These are phyloP conservation scores for Paramisgurnus dabryanus DNA, from an alignment of 2,113 vertebrate genomes.

Conservation along the genomic window DNA sequence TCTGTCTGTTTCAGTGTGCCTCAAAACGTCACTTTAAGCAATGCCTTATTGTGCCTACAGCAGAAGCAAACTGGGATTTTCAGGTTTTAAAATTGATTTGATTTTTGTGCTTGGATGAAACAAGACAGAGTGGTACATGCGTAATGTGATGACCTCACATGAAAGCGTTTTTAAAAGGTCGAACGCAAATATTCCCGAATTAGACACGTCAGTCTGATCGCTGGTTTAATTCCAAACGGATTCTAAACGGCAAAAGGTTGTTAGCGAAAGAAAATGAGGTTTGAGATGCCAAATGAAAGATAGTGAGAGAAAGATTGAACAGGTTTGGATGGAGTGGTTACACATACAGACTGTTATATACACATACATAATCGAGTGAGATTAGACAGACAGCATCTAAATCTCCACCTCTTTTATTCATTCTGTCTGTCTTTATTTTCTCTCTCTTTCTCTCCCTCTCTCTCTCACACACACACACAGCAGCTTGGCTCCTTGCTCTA, in stretches of 20 bases:
- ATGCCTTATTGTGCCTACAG: background rate
- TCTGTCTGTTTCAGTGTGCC: slow-evolving; percentile 20
- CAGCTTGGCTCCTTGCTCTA: slow-evolving; percentile 50
- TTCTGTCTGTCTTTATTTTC: slow-evolving; percentile 49
- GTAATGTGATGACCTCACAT: background rate
- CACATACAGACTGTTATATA: slow-evolving; percentile 43
- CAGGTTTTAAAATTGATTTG: background rate
- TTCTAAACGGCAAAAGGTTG: background rate
- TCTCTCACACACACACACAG: slow-evolving; percentile 62
- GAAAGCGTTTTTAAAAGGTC: too few species aligned
- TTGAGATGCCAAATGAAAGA: slow-evolving; percentile 5
- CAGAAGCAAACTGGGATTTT: slow-evolving; percentile 3
- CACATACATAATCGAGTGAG: slow-evolving; percentile 58
- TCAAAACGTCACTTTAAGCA: slow-evolving; percentile 6
- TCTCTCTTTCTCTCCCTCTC: slow-evolving; percentile 33
- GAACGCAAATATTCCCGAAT: too few species aligned
- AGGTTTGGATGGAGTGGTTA: slow-evolving; percentile 55
- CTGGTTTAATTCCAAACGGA: background rate
- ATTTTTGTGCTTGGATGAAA: background rate
- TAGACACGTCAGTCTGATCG: background rate
- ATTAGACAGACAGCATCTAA: slow-evolving; percentile 55
- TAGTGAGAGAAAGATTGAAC: slow-evolving; percentile 1
- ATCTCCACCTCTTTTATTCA: slow-evolving; percentile 49
- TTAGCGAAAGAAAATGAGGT: background rate
- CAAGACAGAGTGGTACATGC: background rate